Evolutionary conservation across 2,797 vertebrate genomes (phyloP).

Genomic region (Takifugu rubripes): DNA sequence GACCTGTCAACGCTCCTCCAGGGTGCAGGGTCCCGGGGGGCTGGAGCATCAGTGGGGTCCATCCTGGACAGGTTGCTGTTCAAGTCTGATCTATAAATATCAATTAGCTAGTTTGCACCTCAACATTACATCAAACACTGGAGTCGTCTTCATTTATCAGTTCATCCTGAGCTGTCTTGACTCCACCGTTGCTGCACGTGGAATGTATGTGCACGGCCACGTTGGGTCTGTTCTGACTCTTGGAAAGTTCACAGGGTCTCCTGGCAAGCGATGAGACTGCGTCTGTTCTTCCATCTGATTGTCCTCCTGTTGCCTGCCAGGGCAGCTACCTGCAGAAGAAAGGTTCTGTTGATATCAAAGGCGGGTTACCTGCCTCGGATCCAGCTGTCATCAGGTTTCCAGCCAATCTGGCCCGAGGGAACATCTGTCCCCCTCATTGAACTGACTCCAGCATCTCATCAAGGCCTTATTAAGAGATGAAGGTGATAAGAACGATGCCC

Average conservation of each 20-base stretch:
- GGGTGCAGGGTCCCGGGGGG: too few species aligned
- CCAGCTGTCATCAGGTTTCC: slow-evolving; percentile 45
- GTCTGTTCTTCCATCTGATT: slow-evolving; percentile 35
- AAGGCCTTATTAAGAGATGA: slow-evolving; percentile 24
- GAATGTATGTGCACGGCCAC: slow-evolving; percentile 22
- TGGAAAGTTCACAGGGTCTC: slow-evolving; percentile 27
- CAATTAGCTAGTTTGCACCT: not conserved
- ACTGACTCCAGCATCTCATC: slow-evolving; percentile 51
- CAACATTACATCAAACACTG: slow-evolving; percentile 16
- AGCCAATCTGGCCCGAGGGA: slow-evolving; percentile 45
- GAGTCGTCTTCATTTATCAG: not conserved
- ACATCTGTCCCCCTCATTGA: slow-evolving; percentile 60
- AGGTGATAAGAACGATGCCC: not conserved
- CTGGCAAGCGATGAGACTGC: slow-evolving; percentile 56
- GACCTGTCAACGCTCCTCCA: too few species aligned
- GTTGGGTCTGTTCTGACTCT: slow-evolving; percentile 25
- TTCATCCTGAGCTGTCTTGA: slow-evolving; percentile 19
- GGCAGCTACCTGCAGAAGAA: slow-evolving; percentile 46
- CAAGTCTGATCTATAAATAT: too few species aligned
- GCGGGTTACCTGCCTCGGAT: slow-evolving; percentile 36
- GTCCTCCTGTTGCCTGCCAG: slow-evolving; percentile 36
- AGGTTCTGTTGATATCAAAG: slow-evolving; percentile 55
- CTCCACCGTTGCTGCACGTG: slow-evolving; percentile 16
- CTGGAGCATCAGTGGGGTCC: too few species aligned
- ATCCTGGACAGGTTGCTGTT: too few species aligned